phyloP scores from a whole-genome alignment of 2,113 vertebrate species.

The Lycaon pictus region DNA sequence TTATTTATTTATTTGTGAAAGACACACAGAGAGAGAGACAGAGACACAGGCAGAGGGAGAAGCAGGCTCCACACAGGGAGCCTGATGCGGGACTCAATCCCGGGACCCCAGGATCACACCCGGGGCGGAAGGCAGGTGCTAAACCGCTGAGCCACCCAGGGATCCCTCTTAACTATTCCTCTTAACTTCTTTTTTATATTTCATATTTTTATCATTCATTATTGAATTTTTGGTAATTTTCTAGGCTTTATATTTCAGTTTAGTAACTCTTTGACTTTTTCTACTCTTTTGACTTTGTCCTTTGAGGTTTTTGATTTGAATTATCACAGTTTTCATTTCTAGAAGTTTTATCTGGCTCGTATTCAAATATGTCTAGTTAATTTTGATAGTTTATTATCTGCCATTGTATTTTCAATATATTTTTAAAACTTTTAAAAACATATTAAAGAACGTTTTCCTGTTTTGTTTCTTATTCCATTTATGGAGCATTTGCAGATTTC shows the following conservation, averaged over 20 bases:
- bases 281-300: constrained; percentile 2
- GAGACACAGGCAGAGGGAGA: too few species aligned
- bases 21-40: too few species aligned
- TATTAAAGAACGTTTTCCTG: not conserved
- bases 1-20: too few species aligned
- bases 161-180: not conserved
- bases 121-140: too few species aligned
- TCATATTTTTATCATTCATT: not conserved
- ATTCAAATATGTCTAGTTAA: not conserved
- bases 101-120: too few species aligned
- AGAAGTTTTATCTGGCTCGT: not conserved
- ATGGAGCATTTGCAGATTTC: not conserved
- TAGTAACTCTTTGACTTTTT: not conserved
- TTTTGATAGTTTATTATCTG: not conserved
- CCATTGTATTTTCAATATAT: not conserved
- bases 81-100: too few species aligned
- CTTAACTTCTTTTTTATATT: not conserved
- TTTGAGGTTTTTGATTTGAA: not conserved
- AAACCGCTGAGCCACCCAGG: too few species aligned
- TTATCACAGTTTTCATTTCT: not conserved
- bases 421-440: not conserved
- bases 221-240: not conserved
- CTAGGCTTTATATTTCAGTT: constrained; percentile 3
- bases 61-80: too few species aligned
- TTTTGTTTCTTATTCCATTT: not conserved